Evolutionary conservation across 2,113 vertebrate species (phyloP).

Genomic region (Excalfactoria chinensis): DNA sequence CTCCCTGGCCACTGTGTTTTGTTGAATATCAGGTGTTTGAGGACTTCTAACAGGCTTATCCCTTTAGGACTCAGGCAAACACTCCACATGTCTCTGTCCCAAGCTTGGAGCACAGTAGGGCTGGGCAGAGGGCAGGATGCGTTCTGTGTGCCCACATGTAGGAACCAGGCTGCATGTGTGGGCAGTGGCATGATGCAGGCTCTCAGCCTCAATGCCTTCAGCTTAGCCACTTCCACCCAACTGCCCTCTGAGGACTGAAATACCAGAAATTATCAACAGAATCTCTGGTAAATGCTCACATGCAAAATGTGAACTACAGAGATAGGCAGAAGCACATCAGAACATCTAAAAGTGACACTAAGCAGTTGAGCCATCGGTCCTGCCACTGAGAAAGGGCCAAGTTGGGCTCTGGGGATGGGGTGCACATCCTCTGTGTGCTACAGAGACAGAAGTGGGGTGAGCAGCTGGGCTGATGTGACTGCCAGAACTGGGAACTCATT

Average conservation of each 20-base stretch:
- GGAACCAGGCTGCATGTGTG: background rate
- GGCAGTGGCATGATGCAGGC: background rate
- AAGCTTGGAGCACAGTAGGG: background rate
- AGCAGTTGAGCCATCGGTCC: background rate
- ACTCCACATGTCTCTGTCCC: background rate
- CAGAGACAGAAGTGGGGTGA: background rate
- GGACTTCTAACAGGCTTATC: background rate
- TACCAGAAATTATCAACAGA: background rate
- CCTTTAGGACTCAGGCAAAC: background rate
- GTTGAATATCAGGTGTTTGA: background rate
- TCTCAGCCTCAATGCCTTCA: background rate
- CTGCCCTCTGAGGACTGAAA: background rate
- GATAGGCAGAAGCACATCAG: background rate
- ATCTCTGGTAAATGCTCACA: background rate
- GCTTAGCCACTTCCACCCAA: background rate
- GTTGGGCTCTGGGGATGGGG: background rate
- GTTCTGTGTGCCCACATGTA: background rate
- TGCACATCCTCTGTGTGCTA: background rate
- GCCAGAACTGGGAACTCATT: rapidly evolving
- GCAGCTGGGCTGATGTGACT: background rate
- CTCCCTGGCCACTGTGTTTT: background rate
- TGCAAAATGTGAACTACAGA: background rate
- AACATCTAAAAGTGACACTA: background rate
- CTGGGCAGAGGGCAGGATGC: background rate
- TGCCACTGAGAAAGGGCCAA: background rate